phyloP scores from a whole-genome alignment of 1,140 invertebrate genomes.

The Rhopalosiphum padi region DNA sequence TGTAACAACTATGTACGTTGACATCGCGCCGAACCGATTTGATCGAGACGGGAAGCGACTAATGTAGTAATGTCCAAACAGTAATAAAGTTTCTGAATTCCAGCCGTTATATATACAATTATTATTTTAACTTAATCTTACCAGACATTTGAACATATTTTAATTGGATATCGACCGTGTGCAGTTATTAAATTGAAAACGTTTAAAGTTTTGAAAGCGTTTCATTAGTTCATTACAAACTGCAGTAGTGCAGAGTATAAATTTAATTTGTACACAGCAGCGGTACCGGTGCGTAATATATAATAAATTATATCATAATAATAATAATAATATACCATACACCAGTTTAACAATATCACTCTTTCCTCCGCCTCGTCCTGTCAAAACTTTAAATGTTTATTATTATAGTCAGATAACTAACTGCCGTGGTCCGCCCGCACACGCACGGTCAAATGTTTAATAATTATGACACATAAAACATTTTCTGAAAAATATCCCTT shows the following conservation, averaged over 20 bases:
- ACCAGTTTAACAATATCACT: neutral
- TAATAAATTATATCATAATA: neutral
- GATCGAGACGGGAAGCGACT: neutral
- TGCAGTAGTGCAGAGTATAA: neutral
- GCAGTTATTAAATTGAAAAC: neutral
- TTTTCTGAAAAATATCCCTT: neutral
- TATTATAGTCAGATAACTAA: neutral
- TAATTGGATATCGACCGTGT: neutral
- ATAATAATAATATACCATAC: neutral
- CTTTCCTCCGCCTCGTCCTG: neutral
- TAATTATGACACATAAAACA: neutral
- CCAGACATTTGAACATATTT: neutral
- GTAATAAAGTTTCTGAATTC: neutral
- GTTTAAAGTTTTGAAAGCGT: neutral
- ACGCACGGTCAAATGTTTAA: neutral
- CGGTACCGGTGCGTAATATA: neutral
- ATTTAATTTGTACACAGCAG: neutral
- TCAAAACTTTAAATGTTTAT: slow-evolving; percentile 14
- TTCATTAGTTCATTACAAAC: neutral
- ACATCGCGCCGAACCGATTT: neutral
- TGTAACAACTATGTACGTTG: too few relatives aligned
- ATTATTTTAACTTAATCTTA: neutral
- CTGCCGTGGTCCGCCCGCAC: neutral
- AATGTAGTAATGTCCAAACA: neutral
- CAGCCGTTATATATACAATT: neutral